Base-by-base conservation (phyloP, 2,113 vertebrate genomes). In the Xerus inauris region DNA sequence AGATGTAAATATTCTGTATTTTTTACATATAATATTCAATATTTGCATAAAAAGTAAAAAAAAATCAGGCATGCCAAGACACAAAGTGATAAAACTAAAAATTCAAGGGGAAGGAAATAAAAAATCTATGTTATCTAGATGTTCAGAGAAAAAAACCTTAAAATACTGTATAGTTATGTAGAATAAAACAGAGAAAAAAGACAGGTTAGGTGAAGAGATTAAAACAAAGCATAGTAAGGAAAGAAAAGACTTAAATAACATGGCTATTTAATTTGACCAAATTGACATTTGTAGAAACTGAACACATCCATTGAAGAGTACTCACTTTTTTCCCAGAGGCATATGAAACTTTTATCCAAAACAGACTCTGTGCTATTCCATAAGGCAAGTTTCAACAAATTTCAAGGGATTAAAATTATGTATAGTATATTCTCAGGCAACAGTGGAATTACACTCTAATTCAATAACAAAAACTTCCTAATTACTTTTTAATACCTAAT, bases 261-360 rank as follows among this genome's bases (percentile, higher is more conserved):
- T 26, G 51, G 2, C 42, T 73, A 92, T 49, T 94, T 84, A 92
- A 89, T 64, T 72, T 90, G 67, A 82, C 32, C 42, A 82, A 82
- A 49, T 4, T 17, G 26, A 54, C 6, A 10, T 76, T 94, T 92
- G 17, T 57, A 64, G 51, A 94, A 65, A 93, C 5, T 42, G 12
- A 2, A 80, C 9, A 62, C 30, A 59, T 38, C n/a, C 72, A 42
- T 45, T 54, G 40, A 90, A 45, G 19, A 82, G 62, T 32, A 69
- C 13, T 19, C 5, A 47, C 19, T 47, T 64, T 89, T 89, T 54
- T 75, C 49, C 32, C 22, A 82, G 24, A 4, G 26, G 38, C 8
- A 62, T 8, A 65, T n/a, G 42, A 67, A 87, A 72, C 10, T 42
- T 71, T 94, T 59, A 38, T 24, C 22, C 22, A 73, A 88, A 85